Percentiles rank a stretch among this genome's conserved stretches.
These are phyloP conservation scores for Xanthostigma xanthostigma DNA, from an alignment of 2,888 invertebrate genomes.

Conservation along the genomic window DNA sequence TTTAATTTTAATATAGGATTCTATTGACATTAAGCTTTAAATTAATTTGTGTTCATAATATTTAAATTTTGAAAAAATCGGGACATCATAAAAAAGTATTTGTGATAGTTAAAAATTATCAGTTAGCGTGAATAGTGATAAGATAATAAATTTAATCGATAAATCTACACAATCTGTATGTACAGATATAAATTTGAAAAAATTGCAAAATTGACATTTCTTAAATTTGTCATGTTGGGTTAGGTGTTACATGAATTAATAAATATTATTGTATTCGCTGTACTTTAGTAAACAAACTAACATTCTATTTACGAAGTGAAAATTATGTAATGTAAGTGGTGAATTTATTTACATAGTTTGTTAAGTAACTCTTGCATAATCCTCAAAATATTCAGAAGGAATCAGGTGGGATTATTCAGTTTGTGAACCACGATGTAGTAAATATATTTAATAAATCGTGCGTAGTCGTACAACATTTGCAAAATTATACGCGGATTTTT, in stretches of 20 bases:
- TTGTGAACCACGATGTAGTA: too few species aligned
- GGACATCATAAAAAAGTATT: neutral
- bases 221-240: slow-evolving; percentile 8
- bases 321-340: too few species aligned
- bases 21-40: neutral
- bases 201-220: neutral
- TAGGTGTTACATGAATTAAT: slow-evolving; percentile 4
- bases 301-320: too few species aligned
- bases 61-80: neutral
- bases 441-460: too few species aligned
- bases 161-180: neutral
- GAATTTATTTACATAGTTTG: too few species aligned
- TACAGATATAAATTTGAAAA: neutral
- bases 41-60: neutral
- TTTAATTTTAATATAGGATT: neutral
- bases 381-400: too few species aligned
- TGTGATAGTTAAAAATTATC: neutral
- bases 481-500: too few species aligned
- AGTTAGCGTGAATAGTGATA: neutral
- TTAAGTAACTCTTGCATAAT: too few species aligned
- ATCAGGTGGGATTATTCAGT: too few species aligned
- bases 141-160: neutral
- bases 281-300: too few species aligned
- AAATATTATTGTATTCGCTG: neutral
- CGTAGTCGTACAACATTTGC: too few species aligned